phyloP scores from a whole-genome alignment of 1,140 invertebrate genomes.

The Leptopilina clavipes region DNA sequence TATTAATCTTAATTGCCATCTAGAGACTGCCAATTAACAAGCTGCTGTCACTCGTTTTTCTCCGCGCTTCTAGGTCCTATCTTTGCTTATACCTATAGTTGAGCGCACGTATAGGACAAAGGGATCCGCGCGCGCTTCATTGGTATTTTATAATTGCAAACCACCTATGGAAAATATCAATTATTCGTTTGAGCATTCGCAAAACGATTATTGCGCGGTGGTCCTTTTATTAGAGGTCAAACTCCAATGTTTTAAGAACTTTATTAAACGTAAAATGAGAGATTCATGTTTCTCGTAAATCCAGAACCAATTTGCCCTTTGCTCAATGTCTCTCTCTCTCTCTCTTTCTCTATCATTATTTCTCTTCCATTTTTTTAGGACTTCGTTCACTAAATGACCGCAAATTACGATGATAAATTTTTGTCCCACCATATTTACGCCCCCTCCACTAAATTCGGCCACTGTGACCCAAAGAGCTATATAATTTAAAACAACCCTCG shows the following conservation, averaged over 20 bases:
- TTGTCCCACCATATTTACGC: too few species aligned
- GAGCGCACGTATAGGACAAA: slow-evolving; percentile 41
- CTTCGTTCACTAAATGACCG: too few species aligned
- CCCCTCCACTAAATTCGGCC: too few species aligned
- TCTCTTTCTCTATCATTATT: too few species aligned
- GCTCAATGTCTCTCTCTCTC: too few species aligned
- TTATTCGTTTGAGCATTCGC: not conserved
- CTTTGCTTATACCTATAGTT: not conserved
- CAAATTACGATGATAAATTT: too few species aligned
- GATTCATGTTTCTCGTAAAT: slow-evolving; percentile 10
- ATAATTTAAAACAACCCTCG: too few species aligned
- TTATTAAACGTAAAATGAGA: slow-evolving; percentile 8
- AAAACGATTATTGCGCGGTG: slow-evolving; percentile 24
- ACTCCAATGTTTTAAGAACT: slow-evolving; percentile 7
- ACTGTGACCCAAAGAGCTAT: too few species aligned
- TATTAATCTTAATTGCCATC: slow-evolving; percentile 73
- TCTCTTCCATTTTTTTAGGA: too few species aligned
- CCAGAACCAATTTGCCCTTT: not conserved
- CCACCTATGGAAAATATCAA: slow-evolving; percentile 29
- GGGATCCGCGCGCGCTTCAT: slow-evolving; percentile 49
- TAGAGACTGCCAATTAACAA: slow-evolving; percentile 71
- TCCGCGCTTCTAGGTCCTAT: slow-evolving; percentile 40
- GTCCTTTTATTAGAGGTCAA: slow-evolving; percentile 31
- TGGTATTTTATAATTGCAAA: slow-evolving; percentile 63
- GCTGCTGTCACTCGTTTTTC: slow-evolving; percentile 65